Evolutionary conservation across 2,113 vertebrate genomes (phyloP), one percentile per base, ranked within the genome.

Genomic region (Leptobrachium ailaonicum): DNA sequence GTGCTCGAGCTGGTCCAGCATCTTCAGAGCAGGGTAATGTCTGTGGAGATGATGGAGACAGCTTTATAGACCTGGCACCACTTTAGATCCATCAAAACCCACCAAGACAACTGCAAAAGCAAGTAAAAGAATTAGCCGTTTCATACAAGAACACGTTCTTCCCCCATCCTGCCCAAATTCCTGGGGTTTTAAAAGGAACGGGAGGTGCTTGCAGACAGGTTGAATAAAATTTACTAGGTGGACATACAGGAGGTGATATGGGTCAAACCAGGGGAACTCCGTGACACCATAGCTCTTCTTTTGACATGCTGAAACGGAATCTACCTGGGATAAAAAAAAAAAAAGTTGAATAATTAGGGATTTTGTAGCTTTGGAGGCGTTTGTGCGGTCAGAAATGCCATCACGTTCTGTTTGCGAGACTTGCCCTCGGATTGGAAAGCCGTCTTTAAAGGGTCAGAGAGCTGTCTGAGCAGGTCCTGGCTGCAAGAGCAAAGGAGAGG

Each of bases 1-100:
- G 63, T 94, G 95, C 81, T 99, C 97, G 66, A 99, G 92, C 85
- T 97, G 95, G 83, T 98, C 98, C 89, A 99, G 75, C 0, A 96
- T 99, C 85, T 97, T 94, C 88, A 99, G 85, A 0, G 98, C 98
- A 0, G 98, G 97, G 83, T 99, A 99, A 88, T 98, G 97, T 83
- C 97, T 99, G 85, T 1, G 76, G 40, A 82, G 64, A 83, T 79
- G 20, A 71, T 32, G 20, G 20, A 3, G 3, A 50, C 12, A 74
- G n/a, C n/a, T 3, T 60, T 1, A 12, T 8, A 60, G 3, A 14
- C 56, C 4, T 12, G 11, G 56, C 56, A 60, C 2, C 20, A 32
- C 20, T 32, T 32, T 32, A 32, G 20, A 32, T 32, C 20, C 20
- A 32, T 32, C 20, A 32, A 32, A 32, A 32, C 20, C 20, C 20